Evolutionary conservation across 1,140 invertebrate species (phyloP).

Genomic region (Drosophila serrata): DNA sequence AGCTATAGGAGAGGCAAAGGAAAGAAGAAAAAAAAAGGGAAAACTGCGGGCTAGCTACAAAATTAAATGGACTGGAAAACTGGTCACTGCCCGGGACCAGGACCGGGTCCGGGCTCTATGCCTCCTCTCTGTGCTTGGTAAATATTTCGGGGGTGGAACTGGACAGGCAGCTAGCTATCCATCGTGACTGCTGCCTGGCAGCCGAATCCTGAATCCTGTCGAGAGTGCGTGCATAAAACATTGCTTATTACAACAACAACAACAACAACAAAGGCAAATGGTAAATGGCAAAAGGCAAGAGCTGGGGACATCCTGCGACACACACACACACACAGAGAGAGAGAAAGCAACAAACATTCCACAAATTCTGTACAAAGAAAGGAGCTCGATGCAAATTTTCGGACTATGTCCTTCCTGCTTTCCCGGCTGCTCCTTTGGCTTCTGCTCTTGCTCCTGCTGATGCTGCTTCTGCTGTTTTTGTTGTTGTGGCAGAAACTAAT

Average conservation of each 20-base stretch:
- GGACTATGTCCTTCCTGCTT: conserved; percentile 10
- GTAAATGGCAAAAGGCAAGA: conserved; percentile 11
- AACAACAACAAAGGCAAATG: conserved; percentile 1
- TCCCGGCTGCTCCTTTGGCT: conserved; percentile 38
- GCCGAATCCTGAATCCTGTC: conserved; percentile 16
- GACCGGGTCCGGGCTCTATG: neutral
- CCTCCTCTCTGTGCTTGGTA: neutral
- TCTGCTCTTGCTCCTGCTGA: neutral
- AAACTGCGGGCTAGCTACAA: conserved; percentile 72
- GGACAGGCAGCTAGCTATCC: conserved; percentile 33
- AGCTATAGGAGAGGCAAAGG: neutral
- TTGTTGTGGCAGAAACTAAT: conserved; percentile 75
- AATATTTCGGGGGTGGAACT: conserved; percentile 24
- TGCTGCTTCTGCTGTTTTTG: conserved; percentile 28
- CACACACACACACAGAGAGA: conserved; percentile 16
- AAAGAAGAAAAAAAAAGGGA: conserved; percentile 33
- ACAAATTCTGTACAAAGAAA: conserved; percentile 55
- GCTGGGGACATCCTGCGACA: conserved; percentile 27
- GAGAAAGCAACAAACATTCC: conserved; percentile 18
- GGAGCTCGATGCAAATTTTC: conserved; percentile 73
- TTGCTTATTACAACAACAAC: conserved; percentile 73
- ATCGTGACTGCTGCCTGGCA: conserved; percentile 10
- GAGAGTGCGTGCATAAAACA: conserved; percentile 79
- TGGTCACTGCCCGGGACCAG: conserved; percentile 44
- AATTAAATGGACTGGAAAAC: conserved; percentile 82